phyloP scores from a whole-genome alignment of 53 echinoderm and acorn worm genomes.

The Crossaster papposus region DNA sequence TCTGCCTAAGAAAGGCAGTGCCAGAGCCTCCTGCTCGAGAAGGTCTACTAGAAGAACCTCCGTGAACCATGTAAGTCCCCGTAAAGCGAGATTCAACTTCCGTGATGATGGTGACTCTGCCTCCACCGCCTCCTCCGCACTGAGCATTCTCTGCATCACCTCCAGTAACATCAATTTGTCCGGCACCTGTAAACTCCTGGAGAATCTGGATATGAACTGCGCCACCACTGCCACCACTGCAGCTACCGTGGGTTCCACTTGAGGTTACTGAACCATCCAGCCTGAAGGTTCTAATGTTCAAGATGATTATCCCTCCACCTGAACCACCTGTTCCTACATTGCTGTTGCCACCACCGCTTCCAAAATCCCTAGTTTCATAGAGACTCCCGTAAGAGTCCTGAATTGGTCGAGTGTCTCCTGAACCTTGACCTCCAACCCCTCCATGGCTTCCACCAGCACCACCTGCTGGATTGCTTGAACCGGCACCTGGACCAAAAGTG shows the following conservation, averaged over 20 bases:
- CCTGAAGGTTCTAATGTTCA: slow-evolving; percentile 54
- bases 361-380: slow-evolving; percentile 76
- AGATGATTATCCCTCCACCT: slow-evolving; percentile 79
- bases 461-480: slow-evolving; percentile 39
- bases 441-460: slow-evolving; percentile 88
- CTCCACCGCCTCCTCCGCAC: slow-evolving; percentile 93
- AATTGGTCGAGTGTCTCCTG: slow-evolving; percentile 58
- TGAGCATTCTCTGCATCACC: slow-evolving; percentile 68
- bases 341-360: slow-evolving; percentile 86
- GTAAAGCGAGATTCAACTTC: slow-evolving; percentile 65
- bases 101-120: slow-evolving; percentile 67
- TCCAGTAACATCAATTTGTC: slow-evolving; percentile 63
- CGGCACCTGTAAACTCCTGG: slow-evolving; percentile 69
- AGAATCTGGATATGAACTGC: slow-evolving; percentile 67
- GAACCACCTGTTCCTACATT: slow-evolving; percentile 64
- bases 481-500: slow-evolving; percentile 72
- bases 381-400: slow-evolving; percentile 67
- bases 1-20: slow-evolving; percentile 65
- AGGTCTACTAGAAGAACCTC: slow-evolving; percentile 61
- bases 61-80: slow-evolving; percentile 68
- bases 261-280: slow-evolving; percentile 80
- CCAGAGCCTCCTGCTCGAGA: slow-evolving; percentile 80
- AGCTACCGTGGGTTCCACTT: slow-evolving; percentile 55
- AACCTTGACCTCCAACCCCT: slow-evolving; percentile 75
- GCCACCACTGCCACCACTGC: slow-evolving; percentile 92